Conservation (phyloP, 2,797 vertebrate genomes). For the Sebastes paucispinis region DNA sequence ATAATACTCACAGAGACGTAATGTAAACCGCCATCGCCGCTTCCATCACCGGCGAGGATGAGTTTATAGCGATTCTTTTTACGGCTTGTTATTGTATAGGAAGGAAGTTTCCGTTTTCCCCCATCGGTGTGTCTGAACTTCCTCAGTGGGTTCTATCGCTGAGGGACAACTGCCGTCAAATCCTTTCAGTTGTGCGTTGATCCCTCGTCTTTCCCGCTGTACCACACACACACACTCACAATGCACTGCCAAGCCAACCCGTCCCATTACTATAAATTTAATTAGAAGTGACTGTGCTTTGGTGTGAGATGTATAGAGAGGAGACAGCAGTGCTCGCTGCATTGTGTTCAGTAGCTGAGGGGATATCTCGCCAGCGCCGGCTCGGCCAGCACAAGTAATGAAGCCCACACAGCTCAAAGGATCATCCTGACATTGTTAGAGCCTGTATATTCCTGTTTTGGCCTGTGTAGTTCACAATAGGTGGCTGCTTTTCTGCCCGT, state of each 20-base stretch:
- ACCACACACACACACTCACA: conserved; percentile 22
- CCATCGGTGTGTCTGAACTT: conserved; percentile 30
- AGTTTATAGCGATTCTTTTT: not conserved
- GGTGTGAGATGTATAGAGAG: conserved; percentile 59
- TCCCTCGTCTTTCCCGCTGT: conserved; percentile 23
- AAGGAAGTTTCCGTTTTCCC: conserved; percentile 14
- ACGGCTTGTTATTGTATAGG: conserved; percentile 21
- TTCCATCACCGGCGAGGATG: not conserved
- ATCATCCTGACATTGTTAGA: conserved; percentile 39
- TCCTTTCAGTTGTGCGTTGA: conserved; percentile 48
- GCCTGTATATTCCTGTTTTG: conserved; percentile 37
- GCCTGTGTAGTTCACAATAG: conserved; percentile 34
- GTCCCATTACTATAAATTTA: conserved; percentile 46
- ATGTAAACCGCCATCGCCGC: not conserved
- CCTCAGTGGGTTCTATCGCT: conserved; percentile 39
- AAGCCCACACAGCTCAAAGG: conserved; percentile 50
- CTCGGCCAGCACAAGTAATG: conserved; percentile 36
- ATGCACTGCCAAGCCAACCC: conserved; percentile 39
- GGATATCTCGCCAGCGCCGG: conserved; percentile 32
- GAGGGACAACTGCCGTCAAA: conserved; percentile 58
- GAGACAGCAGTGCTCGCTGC: conserved; percentile 58
- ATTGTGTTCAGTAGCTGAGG: conserved; percentile 36
- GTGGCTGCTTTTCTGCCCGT: conserved; percentile 21
- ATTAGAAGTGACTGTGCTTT: conserved; percentile 68
- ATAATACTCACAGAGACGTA: not conserved